phyloP scores from a whole-genome alignment of 1,140 invertebrate genomes.

The Himalopsyche phryganea region DNA sequence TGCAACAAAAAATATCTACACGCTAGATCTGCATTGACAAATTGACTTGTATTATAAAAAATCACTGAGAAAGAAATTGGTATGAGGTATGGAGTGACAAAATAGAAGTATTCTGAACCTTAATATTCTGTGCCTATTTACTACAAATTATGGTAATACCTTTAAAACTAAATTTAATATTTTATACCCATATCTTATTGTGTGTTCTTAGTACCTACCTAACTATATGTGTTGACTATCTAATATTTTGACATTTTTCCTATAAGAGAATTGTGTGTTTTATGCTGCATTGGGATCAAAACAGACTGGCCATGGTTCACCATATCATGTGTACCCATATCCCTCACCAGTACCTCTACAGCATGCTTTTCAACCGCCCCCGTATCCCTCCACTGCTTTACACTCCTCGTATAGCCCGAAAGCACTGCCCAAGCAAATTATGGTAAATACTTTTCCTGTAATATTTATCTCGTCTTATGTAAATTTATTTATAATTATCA shows the following conservation, averaged over 20 bases:
- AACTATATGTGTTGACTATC: too few relatives aligned
- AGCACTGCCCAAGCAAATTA: constrained; percentile 45
- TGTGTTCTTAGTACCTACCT: neutral
- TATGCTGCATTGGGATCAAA: constrained; percentile 12
- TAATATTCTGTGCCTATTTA: too few relatives aligned
- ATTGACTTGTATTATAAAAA: too few relatives aligned
- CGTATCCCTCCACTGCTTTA: constrained; percentile 40
- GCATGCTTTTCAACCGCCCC: constrained; percentile 48
- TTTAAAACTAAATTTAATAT: neutral
- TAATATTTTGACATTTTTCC: neutral
- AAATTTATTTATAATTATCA: constrained; percentile 1
- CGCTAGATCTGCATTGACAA: too few relatives aligned
- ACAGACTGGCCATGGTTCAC: constrained; percentile 47
- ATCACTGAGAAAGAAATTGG: too few relatives aligned
- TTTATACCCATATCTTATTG: neutral
- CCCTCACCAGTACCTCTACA: constrained; percentile 49
- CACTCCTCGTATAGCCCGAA: constrained; percentile 47
- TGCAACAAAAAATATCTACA: too few relatives aligned
- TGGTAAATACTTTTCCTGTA: constrained; percentile 41
- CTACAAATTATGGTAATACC: too few relatives aligned
- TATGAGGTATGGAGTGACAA: too few relatives aligned
- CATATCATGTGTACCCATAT: constrained; percentile 51
- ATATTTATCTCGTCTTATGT: neutral
- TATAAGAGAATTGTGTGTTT: constrained; percentile 2
- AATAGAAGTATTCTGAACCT: too few relatives aligned